These are phyloP conservation scores for Cataglyphis hispanica DNA, from an alignment of 1,140 invertebrate species.

Conservation along the genomic window DNA sequence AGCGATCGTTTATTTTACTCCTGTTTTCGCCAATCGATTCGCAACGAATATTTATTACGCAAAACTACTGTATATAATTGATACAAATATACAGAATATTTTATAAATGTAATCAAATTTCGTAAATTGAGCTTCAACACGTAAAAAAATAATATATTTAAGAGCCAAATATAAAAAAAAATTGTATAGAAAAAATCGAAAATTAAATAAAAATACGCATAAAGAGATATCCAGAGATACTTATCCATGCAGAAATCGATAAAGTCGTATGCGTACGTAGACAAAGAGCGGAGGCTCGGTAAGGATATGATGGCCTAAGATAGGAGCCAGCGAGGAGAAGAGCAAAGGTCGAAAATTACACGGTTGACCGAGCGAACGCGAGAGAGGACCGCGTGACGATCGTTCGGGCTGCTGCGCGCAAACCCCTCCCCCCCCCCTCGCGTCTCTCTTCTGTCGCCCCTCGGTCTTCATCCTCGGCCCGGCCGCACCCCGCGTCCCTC, in stretches of 20 bases:
- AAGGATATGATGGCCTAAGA: not conserved
- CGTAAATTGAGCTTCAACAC: not conserved
- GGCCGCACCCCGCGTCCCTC: slow-evolving; percentile 63
- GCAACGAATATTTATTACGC: slow-evolving; percentile 1
- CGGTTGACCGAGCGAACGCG: slow-evolving; percentile 57
- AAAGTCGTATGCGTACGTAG: not conserved
- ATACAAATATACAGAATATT: not conserved
- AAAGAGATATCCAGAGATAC: not conserved
- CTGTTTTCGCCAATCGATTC: slow-evolving; percentile 2
- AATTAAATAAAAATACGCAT: too few relatives aligned
- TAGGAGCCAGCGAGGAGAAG: not conserved
- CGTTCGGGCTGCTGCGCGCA: slow-evolving; percentile 34
- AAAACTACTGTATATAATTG: not conserved
- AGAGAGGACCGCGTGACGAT: slow-evolving; percentile 51
- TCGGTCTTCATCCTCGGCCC: slow-evolving; percentile 3
- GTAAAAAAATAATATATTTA: not conserved
- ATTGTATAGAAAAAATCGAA: too few relatives aligned
- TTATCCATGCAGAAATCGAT: not conserved
- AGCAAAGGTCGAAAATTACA: slow-evolving; percentile 46
- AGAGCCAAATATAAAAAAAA: not conserved
- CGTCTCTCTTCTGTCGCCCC: not conserved
- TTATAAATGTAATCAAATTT: not conserved
- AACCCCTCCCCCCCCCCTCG: not conserved
- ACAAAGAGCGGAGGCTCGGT: slow-evolving; percentile 9
- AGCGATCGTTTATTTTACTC: not conserved